Conservation (phyloP, 2,113 vertebrate genomes). For the Bubo blakistoni region DNA sequence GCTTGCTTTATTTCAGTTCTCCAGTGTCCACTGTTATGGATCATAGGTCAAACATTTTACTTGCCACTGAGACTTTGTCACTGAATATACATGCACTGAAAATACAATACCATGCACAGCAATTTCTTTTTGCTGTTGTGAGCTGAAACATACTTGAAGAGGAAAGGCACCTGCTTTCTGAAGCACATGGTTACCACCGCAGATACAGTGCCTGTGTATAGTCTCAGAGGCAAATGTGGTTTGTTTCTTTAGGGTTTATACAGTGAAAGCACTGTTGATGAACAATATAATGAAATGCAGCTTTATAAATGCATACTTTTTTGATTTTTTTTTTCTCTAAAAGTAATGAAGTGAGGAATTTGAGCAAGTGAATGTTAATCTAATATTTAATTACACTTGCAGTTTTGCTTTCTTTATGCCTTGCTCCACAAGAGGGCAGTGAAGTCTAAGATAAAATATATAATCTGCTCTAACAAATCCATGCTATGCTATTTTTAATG, state of each 20-base stretch:
- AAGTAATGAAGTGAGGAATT: background rate
- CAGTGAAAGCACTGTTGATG: accelerated
- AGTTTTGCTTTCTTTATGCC: background rate
- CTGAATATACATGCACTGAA: background rate
- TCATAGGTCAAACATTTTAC: background rate
- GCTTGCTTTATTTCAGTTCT: background rate
- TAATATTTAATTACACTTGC: background rate
- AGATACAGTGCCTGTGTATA: background rate
- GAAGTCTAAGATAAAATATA: background rate
- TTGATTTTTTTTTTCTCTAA: background rate
- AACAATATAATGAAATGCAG: background rate
- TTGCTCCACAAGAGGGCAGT: constrained; percentile 70
- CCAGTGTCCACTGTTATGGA: accelerated
- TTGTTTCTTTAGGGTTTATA: background rate
- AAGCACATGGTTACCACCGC: accelerated
- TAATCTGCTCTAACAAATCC: background rate
- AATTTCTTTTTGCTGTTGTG: background rate
- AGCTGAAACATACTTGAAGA: background rate
- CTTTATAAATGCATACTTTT: background rate
- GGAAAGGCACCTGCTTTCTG: background rate
- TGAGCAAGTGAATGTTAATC: background rate
- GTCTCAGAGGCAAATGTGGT: background rate
- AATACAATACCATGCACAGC: background rate
- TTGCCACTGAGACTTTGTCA: background rate
- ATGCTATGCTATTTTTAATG: accelerated